A percentile compares a stretch with the other conserved stretches of the same genome.
These are phyloP conservation scores for Acanthosepion esculentum DNA, from an alignment of 2,888 invertebrate genomes.

Conservation along the genomic window DNA sequence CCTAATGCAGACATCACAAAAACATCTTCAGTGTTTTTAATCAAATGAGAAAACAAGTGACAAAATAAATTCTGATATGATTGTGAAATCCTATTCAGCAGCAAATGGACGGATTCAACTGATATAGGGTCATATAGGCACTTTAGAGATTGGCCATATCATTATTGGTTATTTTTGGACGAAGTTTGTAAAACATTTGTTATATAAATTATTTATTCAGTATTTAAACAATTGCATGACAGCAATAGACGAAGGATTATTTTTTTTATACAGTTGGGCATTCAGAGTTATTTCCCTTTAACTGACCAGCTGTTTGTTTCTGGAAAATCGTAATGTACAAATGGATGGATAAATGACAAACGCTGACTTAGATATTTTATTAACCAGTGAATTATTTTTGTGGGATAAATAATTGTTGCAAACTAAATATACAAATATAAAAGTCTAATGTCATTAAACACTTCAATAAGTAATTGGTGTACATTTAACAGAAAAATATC, in stretches of 20 bases:
- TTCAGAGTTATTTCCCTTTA: neutral
- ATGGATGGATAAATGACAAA: too few relatives aligned
- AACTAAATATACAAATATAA: too few relatives aligned
- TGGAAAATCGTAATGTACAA: too few relatives aligned
- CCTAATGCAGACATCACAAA: neutral
- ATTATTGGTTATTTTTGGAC: neutral
- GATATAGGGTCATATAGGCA: neutral
- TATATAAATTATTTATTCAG: neutral
- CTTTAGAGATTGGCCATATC: neutral
- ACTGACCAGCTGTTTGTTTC: too few relatives aligned
- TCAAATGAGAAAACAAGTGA: neutral
- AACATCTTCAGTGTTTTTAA: neutral
- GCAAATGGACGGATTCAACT: slow-evolving; percentile 6
- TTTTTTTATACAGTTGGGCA: too few relatives aligned
- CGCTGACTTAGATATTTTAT: too few relatives aligned
- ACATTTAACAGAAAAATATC: too few relatives aligned
- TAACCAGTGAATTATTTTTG: too few relatives aligned
- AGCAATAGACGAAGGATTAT: too few relatives aligned
- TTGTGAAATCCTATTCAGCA: neutral
- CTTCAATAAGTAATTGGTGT: too few relatives aligned
- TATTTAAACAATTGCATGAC: neutral
- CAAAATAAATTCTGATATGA: neutral
- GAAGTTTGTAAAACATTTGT: neutral
- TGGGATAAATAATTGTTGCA: too few relatives aligned
- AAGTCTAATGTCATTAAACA: too few relatives aligned